Evolutionary conservation across 2,797 vertebrate species (phyloP).

Genomic region (Girardinus metallicus): DNA sequence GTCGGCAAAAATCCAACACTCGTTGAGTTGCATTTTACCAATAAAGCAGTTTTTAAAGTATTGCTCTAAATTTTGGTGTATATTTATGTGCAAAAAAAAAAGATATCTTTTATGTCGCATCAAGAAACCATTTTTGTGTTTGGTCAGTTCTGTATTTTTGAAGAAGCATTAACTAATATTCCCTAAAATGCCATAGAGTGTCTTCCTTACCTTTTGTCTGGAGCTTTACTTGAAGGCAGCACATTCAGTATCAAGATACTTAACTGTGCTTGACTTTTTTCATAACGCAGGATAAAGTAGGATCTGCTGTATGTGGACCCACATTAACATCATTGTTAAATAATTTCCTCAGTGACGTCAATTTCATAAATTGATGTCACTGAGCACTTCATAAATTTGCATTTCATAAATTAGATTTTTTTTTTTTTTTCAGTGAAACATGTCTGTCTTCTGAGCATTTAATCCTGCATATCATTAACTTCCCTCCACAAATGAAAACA

Average conservation of each 20-base stretch:
- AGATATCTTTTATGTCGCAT: slow-evolving; percentile 49
- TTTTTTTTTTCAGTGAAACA: neutral
- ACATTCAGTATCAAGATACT: neutral
- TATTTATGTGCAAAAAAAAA: slow-evolving; percentile 15
- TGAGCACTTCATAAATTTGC: no score
- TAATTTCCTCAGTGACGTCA: neutral
- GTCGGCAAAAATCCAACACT: slow-evolving; percentile 46
- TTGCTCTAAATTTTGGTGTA: slow-evolving; percentile 34
- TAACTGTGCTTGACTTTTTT: neutral
- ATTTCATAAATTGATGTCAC: no score
- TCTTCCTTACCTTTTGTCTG: neutral
- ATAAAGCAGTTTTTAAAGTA: slow-evolving; percentile 54
- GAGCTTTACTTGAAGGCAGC: neutral
- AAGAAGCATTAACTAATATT: neutral
- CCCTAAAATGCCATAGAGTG: neutral
- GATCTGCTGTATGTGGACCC: neutral
- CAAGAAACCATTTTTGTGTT: slow-evolving; percentile 34
- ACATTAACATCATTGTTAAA: neutral
- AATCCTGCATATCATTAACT: neutral
- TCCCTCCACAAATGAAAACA: neutral
- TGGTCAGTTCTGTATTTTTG: neutral
- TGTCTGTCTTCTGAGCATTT: neutral
- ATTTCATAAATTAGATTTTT: no score
- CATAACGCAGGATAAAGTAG: neutral
- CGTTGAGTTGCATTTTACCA: slow-evolving; percentile 40